These are phyloP conservation scores for Thryonomys swinderianus DNA, from an alignment of 2,113 vertebrate species.

Conservation along the genomic window DNA sequence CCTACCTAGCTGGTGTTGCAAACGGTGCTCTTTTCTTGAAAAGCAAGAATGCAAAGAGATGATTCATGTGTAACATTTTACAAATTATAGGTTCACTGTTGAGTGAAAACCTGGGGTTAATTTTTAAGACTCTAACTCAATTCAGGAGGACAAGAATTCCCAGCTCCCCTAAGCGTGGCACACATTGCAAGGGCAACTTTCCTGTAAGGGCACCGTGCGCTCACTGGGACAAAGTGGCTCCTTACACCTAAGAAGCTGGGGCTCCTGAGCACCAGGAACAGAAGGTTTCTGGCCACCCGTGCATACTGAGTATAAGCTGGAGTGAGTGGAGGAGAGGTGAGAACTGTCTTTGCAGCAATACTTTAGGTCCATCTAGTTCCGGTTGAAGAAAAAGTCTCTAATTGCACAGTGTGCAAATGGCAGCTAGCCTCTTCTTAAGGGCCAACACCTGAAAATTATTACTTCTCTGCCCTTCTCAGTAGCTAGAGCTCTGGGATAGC, in stretches of 20 bases:
- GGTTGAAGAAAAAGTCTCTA: not conserved
- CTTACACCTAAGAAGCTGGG: not conserved
- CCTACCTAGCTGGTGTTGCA: accelerated
- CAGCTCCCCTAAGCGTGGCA: not conserved
- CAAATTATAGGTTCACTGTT: not conserved
- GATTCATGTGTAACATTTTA: not conserved
- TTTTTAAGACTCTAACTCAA: not conserved
- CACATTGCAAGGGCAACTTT: not conserved
- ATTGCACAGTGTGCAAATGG: not conserved
- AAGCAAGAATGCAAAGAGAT: not conserved
- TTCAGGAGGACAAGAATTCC: constrained; percentile 38
- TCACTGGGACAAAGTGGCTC: not conserved
- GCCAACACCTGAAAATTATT: not conserved
- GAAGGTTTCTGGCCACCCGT: not conserved
- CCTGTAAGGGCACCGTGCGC: not conserved
- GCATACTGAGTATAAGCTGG: not conserved
- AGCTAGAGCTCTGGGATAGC: not conserved
- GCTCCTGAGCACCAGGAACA: not conserved
- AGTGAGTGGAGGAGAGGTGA: not conserved
- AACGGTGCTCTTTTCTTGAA: not conserved
- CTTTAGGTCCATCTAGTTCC: not conserved
- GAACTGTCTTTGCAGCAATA: not conserved
- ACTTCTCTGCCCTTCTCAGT: not conserved
- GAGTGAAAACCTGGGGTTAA: not conserved
- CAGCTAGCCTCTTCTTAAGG: constrained; percentile 10